Base-by-base conservation (phyloP, 2,888 invertebrate genomes). In the Hydrotaea cyrtoneurina region DNA sequence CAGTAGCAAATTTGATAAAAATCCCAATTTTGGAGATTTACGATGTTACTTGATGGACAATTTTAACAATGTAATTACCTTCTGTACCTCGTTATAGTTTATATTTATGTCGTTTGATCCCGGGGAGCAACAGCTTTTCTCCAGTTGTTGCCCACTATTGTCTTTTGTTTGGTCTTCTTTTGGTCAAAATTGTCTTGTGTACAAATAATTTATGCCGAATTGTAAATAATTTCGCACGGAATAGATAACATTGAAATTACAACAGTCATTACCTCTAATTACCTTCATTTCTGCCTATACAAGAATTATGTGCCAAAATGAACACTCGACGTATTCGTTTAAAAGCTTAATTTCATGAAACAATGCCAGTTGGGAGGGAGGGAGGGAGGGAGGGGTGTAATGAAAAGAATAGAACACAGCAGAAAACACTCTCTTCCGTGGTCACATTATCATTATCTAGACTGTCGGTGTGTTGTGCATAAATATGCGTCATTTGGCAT, bases 401-500 rank as follows among this genome's bases (percentile, higher is more conserved):
- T 2, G 50, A 39, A 3, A 39, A n/a, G 3, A 50, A 50, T 50
- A 7, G 50, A 50, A 50, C 4, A 15, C 50, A 23, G 13, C 43
- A 43, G 17, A 39, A 69, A 23, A 69, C 46, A 69, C 69, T 46
- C 69, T 69, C 11, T 69, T 69, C 46, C 69, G 69, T 69, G 69
- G 69, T 15, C 69, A 69, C 69, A 69, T 69, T 69, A 69, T 69
- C 69, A 69, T 69, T 69, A 69, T 69, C 69, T 69, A 69, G 69
- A 69, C 43, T 74, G n/a, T 23, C 43, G 13, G 31, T 53, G 78
- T 75, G 78, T 79, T 79, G 73, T 73, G 84, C 81, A 85, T 85
- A 85, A 85, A 85, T 81, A 62, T 85, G 79, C 78, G 81, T 79
- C 84, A 85, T 78, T 85, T 79, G 76, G 84, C 84, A 79, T 85